phyloP scores from a whole-genome alignment of 2,888 invertebrate species.

The Ormyrus labotus region DNA sequence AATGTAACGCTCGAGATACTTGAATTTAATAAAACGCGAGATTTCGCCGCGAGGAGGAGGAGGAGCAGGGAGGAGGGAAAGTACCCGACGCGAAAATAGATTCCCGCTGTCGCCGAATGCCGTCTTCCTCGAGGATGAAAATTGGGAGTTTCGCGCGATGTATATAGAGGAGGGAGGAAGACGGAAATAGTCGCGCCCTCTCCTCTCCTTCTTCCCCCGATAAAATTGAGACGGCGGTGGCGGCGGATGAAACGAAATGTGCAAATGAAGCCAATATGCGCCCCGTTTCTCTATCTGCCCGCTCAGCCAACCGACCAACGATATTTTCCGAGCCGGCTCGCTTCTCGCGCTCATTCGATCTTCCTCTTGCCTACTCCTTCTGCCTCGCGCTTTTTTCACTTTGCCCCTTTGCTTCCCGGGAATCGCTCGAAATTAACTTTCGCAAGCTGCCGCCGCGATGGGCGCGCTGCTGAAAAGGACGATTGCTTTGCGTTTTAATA shows the following conservation, averaged over 20 bases:
- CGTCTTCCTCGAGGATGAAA: conserved; percentile 26
- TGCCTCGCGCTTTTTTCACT: conserved; percentile 9
- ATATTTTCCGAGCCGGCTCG: conserved; percentile 63
- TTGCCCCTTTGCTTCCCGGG: conserved; percentile 21
- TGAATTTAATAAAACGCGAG: conserved; percentile 57
- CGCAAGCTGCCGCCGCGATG: conserved; percentile 27
- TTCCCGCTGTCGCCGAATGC: conserved; percentile 43
- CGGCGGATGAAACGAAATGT: conserved; percentile 71
- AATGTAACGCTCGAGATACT: conserved; percentile 57
- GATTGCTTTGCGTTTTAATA: conserved; percentile 41
- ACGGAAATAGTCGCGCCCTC: conserved; percentile 40
- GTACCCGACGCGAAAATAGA: conserved; percentile 49
- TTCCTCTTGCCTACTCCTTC: neutral
- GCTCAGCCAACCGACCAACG: conserved; percentile 67
- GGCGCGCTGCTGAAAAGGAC: neutral
- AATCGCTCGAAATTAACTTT: conserved; percentile 70
- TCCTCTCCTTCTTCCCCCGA: conserved; percentile 51
- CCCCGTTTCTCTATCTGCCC: conserved; percentile 59
- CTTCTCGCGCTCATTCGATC: neutral
- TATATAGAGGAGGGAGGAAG: conserved; percentile 16
- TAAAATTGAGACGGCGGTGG: conserved; percentile 65
- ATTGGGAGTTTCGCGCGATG: conserved; percentile 50
- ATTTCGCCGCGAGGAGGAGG: conserved; percentile 24
- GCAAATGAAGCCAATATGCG: conserved; percentile 75
- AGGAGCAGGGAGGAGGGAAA: conserved; percentile 1